Conservation (phyloP, 1,140 invertebrate genomes). For the Pseudoatta argentina region DNA sequence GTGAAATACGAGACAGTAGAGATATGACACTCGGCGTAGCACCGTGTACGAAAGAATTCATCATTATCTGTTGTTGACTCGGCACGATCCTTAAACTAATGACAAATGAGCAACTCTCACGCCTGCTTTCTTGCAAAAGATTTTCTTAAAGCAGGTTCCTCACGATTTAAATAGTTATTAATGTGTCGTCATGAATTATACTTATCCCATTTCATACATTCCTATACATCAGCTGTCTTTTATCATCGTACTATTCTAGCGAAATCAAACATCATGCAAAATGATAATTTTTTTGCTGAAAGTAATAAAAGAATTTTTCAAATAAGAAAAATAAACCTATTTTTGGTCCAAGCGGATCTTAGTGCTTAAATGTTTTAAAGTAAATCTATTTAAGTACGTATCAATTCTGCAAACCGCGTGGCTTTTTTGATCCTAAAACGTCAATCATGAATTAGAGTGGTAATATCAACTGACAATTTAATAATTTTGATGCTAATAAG, state of each 20-base stretch:
- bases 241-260: background rate
- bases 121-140: background rate
- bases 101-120: background rate
- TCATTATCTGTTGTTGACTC: conserved; percentile 21
- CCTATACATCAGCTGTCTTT: background rate
- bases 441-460: too few relatives aligned
- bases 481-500: too few relatives aligned
- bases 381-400: too few relatives aligned
- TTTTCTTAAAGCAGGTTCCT: background rate
- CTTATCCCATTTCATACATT: background rate
- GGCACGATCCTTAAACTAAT: background rate
- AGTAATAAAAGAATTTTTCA: too few relatives aligned
- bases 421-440: too few relatives aligned
- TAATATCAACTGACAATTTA: too few relatives aligned
- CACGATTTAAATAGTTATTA: background rate
- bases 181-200: background rate
- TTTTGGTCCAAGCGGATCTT: too few relatives aligned
- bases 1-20: background rate
- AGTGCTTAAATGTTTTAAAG: too few relatives aligned
- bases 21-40: background rate
- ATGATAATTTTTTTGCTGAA: too few relatives aligned
- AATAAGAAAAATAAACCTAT: too few relatives aligned
- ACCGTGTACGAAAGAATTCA: background rate
- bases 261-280: too few relatives aligned
- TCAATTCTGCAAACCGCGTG: too few relatives aligned